A percentile compares a stretch with the other conserved stretches of the same genome.
Conservation (phyloP, 1,140 invertebrate species). For the Magallana gigas region DNA sequence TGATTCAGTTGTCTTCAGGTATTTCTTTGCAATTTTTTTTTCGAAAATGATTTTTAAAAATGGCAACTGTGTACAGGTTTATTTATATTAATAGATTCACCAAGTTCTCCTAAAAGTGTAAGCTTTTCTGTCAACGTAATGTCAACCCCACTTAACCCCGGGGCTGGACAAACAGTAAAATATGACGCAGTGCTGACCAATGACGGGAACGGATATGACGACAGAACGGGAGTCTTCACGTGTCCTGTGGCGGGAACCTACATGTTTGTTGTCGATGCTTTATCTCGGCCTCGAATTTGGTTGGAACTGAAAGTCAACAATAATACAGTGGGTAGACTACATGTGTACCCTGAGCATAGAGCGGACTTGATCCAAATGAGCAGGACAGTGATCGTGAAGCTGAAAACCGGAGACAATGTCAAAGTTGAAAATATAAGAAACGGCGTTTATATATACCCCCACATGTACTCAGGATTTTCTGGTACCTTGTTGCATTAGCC, state of each 20-base stretch:
- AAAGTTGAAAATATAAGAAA: background rate
- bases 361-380: background rate
- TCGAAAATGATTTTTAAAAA: too few species aligned
- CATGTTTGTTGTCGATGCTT: background rate
- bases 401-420: background rate
- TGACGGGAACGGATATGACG: background rate
- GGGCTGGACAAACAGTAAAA: background rate
- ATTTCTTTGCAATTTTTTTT: too few species aligned
- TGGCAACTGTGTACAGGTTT: too few species aligned
- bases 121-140: background rate
- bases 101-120: background rate
- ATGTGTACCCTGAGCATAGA: background rate
- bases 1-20: too few species aligned
- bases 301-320: background rate
- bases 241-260: background rate
- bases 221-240: background rate
- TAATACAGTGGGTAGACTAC: background rate
- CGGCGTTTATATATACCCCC: background rate
- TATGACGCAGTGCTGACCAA: background rate
- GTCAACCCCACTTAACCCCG: background rate
- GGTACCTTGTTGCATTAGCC: background rate
- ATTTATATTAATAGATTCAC: too few species aligned
- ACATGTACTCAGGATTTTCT: background rate
- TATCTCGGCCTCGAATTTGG: background rate
- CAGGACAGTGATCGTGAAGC: background rate